These are phyloP conservation scores for Brachionus asplanchnoidis DNA, from an alignment of 1,140 invertebrate genomes.

Conservation along the genomic window DNA sequence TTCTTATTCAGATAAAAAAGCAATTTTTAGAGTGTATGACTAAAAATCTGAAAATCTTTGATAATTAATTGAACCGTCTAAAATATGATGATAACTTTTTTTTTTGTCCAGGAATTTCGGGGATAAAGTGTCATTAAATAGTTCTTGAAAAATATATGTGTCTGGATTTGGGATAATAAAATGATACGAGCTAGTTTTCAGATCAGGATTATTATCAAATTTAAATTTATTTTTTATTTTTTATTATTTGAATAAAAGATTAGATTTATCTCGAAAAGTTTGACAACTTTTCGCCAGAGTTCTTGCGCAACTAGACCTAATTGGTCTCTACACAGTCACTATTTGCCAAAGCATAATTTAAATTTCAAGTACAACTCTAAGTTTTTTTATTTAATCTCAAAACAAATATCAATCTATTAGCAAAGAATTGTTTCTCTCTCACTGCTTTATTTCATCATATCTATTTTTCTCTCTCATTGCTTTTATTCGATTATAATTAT, in stretches of 20 bases:
- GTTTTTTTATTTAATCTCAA: conserved; percentile 24
- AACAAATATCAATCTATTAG: conserved; percentile 38
- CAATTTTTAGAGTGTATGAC: not conserved
- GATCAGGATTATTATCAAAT: conserved; percentile 2
- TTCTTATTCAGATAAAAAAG: not conserved
- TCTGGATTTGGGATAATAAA: conserved; percentile 7
- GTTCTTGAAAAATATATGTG: not conserved
- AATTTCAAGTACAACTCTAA: conserved; percentile 33
- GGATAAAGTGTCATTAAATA: conserved; percentile 1
- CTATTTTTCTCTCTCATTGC: not conserved
- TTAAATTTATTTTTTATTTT: not conserved
- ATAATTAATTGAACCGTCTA: not conserved
- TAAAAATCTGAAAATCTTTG: not conserved
- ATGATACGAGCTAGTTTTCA: conserved; percentile 8
- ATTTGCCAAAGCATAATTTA: not conserved
- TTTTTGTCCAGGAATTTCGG: not conserved
- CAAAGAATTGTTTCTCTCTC: conserved; percentile 5
- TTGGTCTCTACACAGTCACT: not conserved
- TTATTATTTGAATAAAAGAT: conserved; percentile 28
- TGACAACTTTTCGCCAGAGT: not conserved
- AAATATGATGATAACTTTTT: not conserved
- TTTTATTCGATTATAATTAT: conserved; percentile 16
- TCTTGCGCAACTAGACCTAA: not conserved
- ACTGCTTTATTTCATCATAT: not conserved
- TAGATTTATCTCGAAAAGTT: not conserved